Evolutionary conservation across 2,113 vertebrate genomes (phyloP).

Genomic region (Tachysurus fulvidraco): DNA sequence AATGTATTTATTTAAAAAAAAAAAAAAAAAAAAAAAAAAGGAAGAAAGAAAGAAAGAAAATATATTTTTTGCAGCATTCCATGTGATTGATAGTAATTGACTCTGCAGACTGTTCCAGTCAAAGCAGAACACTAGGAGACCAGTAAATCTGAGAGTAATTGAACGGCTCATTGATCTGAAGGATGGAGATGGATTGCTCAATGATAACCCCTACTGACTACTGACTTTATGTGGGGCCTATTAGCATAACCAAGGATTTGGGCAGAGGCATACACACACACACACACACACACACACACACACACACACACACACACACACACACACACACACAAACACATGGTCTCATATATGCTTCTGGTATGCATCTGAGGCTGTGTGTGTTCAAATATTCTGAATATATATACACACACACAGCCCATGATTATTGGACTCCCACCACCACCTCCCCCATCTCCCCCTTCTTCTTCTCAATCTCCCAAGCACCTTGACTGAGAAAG

Average conservation of each 20-base stretch:
- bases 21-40: conserved; percentile 26
- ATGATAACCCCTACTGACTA: conserved; percentile 67
- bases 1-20: neutral
- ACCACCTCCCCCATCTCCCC: neutral
- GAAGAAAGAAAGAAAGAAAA: conserved; percentile 26
- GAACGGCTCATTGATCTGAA: conserved; percentile 50
- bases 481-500: conserved; percentile 59
- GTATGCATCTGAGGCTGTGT: no score
- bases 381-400: neutral
- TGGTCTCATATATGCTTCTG: no score
- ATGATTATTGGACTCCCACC: conserved; percentile 8
- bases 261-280: conserved; percentile 20
- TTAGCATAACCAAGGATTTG: conserved; percentile 68
- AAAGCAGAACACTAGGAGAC: conserved; percentile 43
- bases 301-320: conserved; percentile 11
- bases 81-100: conserved; percentile 51
- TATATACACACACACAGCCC: conserved; percentile 11
- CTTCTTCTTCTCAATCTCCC: conserved; percentile 21
- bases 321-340: no score
- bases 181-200: conserved; percentile 65
- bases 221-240: conserved; percentile 63
- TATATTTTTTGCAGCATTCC: conserved; percentile 42
- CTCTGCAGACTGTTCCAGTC: conserved; percentile 44
- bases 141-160: conserved; percentile 57
- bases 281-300: neutral